Percentiles rank a stretch among this genome's conserved stretches.
Evolutionary conservation across 2,113 vertebrate genomes (phyloP).

Genomic region (Choloepus hoffmanni): DNA sequence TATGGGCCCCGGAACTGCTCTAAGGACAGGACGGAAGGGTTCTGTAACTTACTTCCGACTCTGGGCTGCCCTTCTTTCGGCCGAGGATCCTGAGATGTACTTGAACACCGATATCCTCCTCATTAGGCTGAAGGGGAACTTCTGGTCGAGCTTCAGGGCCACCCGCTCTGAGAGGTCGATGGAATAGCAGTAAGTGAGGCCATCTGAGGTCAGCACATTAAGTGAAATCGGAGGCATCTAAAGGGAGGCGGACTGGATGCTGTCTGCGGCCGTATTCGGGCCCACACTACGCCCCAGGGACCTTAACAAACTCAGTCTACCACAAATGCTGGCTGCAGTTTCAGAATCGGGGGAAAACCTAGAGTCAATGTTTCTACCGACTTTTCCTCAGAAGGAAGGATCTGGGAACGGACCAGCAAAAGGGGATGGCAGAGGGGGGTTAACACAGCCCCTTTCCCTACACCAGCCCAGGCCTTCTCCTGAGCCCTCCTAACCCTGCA

Average conservation of each 20-base stretch:
- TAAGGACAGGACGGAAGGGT: background rate
- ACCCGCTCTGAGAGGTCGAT: constrained; percentile 86
- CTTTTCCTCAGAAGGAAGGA: background rate
- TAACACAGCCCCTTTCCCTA: background rate
- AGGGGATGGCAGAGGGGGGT: no score
- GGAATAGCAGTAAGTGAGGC: constrained; percentile 87
- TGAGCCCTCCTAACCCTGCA: background rate
- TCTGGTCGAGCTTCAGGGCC: constrained; percentile 85
- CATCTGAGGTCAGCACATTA: constrained; percentile 85
- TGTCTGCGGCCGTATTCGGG: rapidly evolving
- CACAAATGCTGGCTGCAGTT: background rate
- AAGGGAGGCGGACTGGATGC: background rate
- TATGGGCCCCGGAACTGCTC: background rate
- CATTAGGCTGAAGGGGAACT: constrained; percentile 88
- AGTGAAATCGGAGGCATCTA: constrained; percentile 72
- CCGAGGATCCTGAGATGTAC: constrained; percentile 88
- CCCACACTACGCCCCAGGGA: background rate
- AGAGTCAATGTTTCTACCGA: background rate
- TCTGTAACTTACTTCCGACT: constrained; percentile 84
- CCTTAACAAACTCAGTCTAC: no score
- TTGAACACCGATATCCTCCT: constrained; percentile 84
- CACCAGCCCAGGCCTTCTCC: background rate
- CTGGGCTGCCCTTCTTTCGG: constrained; percentile 86
- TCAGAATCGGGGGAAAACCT: background rate
- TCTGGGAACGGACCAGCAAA: background rate